Percentiles rank a stretch among this genome's conserved stretches.
These are phyloP conservation scores for Callionymus lyra DNA, from an alignment of 2,113 vertebrate species.

Conservation along the genomic window DNA sequence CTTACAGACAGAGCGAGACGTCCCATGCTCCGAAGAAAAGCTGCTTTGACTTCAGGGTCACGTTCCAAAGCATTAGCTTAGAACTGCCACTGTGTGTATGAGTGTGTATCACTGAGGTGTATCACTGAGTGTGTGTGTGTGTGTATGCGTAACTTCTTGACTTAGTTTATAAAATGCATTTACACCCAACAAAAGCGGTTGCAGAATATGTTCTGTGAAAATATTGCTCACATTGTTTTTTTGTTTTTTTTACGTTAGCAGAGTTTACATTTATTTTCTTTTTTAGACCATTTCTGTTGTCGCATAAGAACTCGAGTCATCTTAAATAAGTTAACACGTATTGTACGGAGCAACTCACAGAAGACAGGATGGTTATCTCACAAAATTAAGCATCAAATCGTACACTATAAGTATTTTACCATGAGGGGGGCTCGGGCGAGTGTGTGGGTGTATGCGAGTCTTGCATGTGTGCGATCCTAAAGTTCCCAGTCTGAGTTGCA, in stretches of 20 bases:
- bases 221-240: too few relatives aligned
- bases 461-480: slow-evolving; percentile 18
- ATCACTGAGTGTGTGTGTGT: slow-evolving; percentile 9
- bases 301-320: too few relatives aligned
- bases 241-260: too few relatives aligned
- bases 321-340: neutral
- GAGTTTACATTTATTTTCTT: too few relatives aligned
- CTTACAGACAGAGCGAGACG: slow-evolving; percentile 14
- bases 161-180: slow-evolving; percentile 31
- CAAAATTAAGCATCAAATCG: slow-evolving; percentile 62
- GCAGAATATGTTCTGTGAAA: too few relatives aligned
- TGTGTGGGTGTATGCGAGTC: slow-evolving; percentile 11
- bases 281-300: too few relatives aligned
- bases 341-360: slow-evolving; percentile 21
- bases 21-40: slow-evolving; percentile 31
- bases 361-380: slow-evolving; percentile 59
- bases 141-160: slow-evolving; percentile 32
- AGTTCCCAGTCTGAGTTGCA: slow-evolving; percentile 47
- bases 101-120: slow-evolving; percentile 13
- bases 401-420: slow-evolving; percentile 53
- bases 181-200: slow-evolving; percentile 22
- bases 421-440: slow-evolving; percentile 27
- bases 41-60: slow-evolving; percentile 49
- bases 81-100: slow-evolving; percentile 23
- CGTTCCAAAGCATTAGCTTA: slow-evolving; percentile 40